A percentile compares a stretch with the other conserved stretches of the same genome.
Conservation (phyloP, 1,140 invertebrate genomes). For the Procambarus clarkii region DNA sequence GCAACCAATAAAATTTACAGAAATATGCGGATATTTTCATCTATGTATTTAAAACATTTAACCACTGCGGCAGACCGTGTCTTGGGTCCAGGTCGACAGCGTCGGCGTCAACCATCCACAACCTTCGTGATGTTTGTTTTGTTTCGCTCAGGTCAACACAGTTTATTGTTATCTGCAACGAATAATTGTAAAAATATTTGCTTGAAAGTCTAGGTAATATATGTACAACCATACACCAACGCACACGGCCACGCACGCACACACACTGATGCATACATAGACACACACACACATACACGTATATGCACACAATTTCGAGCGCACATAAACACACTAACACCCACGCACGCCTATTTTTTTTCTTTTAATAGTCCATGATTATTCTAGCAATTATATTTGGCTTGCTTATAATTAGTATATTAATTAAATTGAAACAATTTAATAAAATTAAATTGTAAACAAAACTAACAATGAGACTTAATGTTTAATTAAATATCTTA, state of each 20-base stretch:
- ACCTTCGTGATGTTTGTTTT: neutral
- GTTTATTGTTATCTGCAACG: neutral
- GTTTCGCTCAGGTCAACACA: neutral
- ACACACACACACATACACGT: conserved; percentile 19
- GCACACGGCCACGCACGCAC: neutral
- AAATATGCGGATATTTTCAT: neutral
- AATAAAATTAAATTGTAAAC: no score
- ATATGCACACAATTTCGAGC: neutral
- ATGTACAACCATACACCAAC: neutral
- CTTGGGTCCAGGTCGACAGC: neutral
- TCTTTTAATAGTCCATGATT: no score
- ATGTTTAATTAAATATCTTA: no score
- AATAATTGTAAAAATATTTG: neutral
- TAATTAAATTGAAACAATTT: no score
- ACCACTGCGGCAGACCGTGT: neutral
- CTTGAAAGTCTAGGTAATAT: neutral
- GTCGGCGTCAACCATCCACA: neutral
- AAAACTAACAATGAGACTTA: no score
- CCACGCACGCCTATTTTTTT: neutral
- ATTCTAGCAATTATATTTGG: no score
- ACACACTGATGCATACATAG: neutral
- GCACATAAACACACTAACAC: conserved; percentile 15
- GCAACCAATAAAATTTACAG: neutral
- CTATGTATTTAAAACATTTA: neutral
- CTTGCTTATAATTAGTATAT: no score